Evolutionary conservation across 2,797 vertebrate genomes (phyloP).

Genomic region (Eupleurogrammus muticus): DNA sequence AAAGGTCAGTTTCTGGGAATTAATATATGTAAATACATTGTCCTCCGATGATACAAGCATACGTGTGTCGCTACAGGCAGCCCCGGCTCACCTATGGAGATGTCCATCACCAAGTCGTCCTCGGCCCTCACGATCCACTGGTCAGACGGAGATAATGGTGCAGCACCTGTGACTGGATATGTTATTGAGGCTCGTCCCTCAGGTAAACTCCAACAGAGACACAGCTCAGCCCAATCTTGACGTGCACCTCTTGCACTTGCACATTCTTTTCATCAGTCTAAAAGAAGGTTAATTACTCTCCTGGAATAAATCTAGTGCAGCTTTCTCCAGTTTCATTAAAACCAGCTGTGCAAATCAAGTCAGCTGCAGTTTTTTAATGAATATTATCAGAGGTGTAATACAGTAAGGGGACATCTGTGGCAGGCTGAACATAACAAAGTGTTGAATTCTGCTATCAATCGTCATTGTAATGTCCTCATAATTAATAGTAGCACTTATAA

Average conservation of each 20-base stretch:
- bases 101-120: conserved; percentile 90
- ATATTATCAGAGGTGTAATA: conserved; percentile 47
- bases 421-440: conserved; percentile 21
- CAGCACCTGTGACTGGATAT: conserved; percentile 88
- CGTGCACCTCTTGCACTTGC: not conserved
- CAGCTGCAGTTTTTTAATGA: conserved; percentile 60
- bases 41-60: not conserved
- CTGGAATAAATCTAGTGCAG: conserved; percentile 4
- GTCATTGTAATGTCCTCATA: conserved; percentile 26
- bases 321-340: conserved; percentile 46
- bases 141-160: conserved; percentile 87
- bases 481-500: conserved; percentile 48
- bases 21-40: not conserved
- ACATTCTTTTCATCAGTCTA: conserved; percentile 14
- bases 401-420: conserved; percentile 1
- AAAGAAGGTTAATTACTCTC: conserved; percentile 1
- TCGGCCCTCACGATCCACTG: conserved; percentile 90
- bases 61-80: conserved; percentile 81
- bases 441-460: conserved; percentile 26
- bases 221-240: not conserved
- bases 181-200: conserved; percentile 93
- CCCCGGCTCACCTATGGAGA: conserved; percentile 89
- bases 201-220: conserved; percentile 77
- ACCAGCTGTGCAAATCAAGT: conserved; percentile 66
- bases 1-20: not conserved